A percentile compares a stretch with the other conserved stretches of the same genome.
phyloP scores from a whole-genome alignment of 2,113 vertebrate genomes.

The Megaceryle maxima region DNA sequence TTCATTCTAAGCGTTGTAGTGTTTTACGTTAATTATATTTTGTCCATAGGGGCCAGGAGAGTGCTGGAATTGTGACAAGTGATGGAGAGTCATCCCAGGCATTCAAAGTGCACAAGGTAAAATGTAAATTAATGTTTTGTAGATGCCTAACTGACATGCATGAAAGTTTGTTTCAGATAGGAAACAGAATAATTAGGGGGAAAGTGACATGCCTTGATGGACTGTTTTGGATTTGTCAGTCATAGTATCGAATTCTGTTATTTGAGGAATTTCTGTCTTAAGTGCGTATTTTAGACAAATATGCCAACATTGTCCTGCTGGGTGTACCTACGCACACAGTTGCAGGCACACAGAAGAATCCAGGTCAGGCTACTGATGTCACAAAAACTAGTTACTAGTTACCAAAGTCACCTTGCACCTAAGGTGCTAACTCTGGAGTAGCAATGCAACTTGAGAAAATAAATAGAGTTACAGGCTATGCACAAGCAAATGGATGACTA shows the following conservation, averaged over 20 bases:
- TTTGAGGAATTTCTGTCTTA: not conserved
- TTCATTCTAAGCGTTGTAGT: not conserved
- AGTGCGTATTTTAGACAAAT: not conserved
- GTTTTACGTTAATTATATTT: constrained; percentile 1
- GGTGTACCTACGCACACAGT: not conserved
- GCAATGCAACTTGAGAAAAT: not conserved
- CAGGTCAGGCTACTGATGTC: not conserved
- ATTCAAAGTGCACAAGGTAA: constrained; percentile 93
- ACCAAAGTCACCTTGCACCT: not conserved
- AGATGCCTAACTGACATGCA: not conserved
- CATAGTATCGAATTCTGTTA: not conserved
- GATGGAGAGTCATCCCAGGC: constrained; percentile 86
- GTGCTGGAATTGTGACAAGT: constrained; percentile 94
- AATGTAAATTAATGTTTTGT: not conserved
- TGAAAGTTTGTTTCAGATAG: not conserved
- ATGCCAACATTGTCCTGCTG: fast-evolving
- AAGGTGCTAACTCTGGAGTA: not conserved
- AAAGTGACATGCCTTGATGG: not conserved
- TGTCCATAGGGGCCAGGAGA: constrained; percentile 91
- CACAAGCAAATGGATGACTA: not conserved
- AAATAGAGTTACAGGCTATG: not conserved
- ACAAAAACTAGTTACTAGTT: not conserved
- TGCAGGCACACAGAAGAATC: not conserved
- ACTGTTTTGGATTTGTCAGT: not conserved
- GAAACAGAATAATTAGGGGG: not conserved